Percentiles rank a stretch among this genome's conserved stretches.
These are phyloP conservation scores for Rhorus exstirpatorius DNA, from an alignment of 2,888 invertebrate genomes.

Conservation along the genomic window DNA sequence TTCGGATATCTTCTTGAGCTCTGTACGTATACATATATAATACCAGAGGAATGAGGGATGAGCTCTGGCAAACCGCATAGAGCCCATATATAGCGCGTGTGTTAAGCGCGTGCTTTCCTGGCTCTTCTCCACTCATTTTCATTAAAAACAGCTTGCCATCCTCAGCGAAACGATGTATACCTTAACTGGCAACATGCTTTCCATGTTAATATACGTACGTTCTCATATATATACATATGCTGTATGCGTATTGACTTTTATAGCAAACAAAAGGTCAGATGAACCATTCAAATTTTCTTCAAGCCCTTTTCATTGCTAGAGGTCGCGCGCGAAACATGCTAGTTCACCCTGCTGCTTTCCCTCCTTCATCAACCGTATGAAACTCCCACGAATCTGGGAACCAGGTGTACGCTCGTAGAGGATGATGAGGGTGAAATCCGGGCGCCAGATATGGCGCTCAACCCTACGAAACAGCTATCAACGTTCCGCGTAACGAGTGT, in stretches of 20 bases:
- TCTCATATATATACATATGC: neutral
- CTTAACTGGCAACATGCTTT: constrained; percentile 33
- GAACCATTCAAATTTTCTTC: constrained; percentile 12
- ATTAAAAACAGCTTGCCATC: constrained; percentile 75
- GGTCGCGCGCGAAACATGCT: no score
- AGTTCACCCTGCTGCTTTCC: no score
- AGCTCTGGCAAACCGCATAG: constrained; percentile 34
- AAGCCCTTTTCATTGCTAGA: neutral
- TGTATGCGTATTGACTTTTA: constrained; percentile 9
- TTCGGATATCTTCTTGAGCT: constrained; percentile 18
- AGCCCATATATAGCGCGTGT: constrained; percentile 7
- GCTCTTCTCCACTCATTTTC: constrained; percentile 71
- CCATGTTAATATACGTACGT: neutral
- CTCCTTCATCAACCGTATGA: constrained; percentile 38
- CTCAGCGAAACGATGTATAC: constrained; percentile 43
- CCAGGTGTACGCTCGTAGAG: constrained; percentile 9
- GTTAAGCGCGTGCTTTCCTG: constrained; percentile 47
- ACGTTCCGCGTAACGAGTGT: constrained; percentile 77
- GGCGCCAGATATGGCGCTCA: constrained; percentile 50
- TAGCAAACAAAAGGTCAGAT: constrained; percentile 18
- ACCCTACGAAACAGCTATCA: constrained; percentile 75
- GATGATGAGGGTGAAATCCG: constrained; percentile 59
- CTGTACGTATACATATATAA: neutral
- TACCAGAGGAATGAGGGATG: neutral
- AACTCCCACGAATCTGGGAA: constrained; percentile 24